phyloP scores from a whole-genome alignment of 2,797 vertebrate species.

The Rallus crepitans region DNA sequence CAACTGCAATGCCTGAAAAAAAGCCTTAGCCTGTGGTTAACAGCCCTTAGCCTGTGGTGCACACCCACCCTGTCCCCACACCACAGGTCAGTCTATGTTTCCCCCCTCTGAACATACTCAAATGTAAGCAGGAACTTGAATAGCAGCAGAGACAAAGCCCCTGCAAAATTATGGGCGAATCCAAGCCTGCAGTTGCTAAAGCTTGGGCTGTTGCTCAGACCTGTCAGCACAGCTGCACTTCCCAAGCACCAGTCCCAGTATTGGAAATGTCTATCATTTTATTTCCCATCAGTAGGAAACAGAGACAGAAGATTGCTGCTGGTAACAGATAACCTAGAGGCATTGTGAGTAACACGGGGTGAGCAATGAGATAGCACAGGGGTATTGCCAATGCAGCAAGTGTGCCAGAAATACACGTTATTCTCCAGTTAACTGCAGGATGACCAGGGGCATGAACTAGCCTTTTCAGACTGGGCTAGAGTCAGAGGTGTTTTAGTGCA shows the following conservation, averaged over 20 bases:
- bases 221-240: not conserved
- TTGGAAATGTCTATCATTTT: not conserved
- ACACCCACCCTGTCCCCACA: rapidly evolving
- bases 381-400: not conserved
- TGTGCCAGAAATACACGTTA: not conserved
- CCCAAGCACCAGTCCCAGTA: not conserved
- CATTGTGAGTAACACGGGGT: not conserved
- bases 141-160: not conserved
- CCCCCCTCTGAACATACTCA: rapidly evolving
- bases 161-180: not conserved
- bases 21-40: not conserved
- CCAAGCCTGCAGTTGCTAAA: not conserved
- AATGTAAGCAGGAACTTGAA: not conserved
- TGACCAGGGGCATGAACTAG: not conserved
- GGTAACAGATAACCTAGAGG: not conserved
- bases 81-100: rapidly evolving
- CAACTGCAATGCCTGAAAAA: not conserved
- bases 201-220: not conserved
- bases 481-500: not conserved
- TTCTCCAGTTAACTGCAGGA: not conserved
- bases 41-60: rapidly evolving
- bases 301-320: not conserved
- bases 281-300: not conserved
- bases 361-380: not conserved
- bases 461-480: not conserved